These are phyloP conservation scores for Hydrolagus affinis DNA, from an alignment of 2,113 vertebrate species.

Conservation along the genomic window DNA sequence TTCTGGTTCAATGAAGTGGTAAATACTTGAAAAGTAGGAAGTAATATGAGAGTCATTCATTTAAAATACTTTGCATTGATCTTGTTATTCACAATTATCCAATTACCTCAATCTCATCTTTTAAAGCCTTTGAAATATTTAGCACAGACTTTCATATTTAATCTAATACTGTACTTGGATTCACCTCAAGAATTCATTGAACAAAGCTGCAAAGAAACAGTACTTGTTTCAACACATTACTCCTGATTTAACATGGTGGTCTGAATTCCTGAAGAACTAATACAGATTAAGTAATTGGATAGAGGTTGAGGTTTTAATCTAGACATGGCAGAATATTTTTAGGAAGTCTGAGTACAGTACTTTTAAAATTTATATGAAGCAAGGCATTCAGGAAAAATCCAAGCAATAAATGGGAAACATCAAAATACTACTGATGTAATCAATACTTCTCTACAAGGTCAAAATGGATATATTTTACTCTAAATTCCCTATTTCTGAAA, in stretches of 20 bases:
- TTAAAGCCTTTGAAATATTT: slow-evolving; percentile 23
- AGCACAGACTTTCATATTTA: slow-evolving; percentile 6
- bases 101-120: slow-evolving; percentile 11
- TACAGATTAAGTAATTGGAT: slow-evolving; percentile 10
- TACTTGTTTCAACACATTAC: not conserved
- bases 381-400: not conserved
- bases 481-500: not conserved
- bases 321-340: not conserved
- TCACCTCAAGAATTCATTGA: not conserved
- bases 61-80: slow-evolving; percentile 25
- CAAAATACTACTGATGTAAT: not conserved
- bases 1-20: too few relatives aligned
- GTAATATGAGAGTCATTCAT: not conserved
- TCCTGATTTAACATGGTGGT: not conserved
- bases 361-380: not conserved
- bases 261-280: slow-evolving; percentile 20
- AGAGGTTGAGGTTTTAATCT: not conserved
- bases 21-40: not conserved
- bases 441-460: not conserved
- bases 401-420: not conserved
- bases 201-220: slow-evolving; percentile 8
- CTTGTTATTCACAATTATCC: slow-evolving; percentile 10
- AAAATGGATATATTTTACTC: not conserved
- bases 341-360: not conserved
- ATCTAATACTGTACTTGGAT: not conserved